Conservation (phyloP, 2,888 invertebrate genomes). For the Electrophaes corylata region DNA sequence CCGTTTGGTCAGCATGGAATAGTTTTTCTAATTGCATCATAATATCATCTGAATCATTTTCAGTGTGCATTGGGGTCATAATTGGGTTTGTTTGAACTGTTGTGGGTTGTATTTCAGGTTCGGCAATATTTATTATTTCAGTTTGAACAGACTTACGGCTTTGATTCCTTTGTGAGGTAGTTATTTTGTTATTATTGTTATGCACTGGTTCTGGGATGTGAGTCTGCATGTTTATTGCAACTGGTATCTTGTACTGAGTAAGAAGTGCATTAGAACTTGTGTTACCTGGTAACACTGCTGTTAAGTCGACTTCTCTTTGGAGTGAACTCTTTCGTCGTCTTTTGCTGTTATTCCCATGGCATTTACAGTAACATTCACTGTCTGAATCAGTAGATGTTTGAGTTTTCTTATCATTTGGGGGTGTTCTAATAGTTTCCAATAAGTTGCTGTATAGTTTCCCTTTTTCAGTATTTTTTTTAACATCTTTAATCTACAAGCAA, state of each 20-base stretch:
- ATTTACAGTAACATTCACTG: constrained; percentile 59
- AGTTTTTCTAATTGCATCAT: constrained; percentile 73
- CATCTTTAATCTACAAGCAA: constrained; percentile 62
- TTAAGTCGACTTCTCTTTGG: constrained; percentile 26
- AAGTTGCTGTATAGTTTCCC: constrained; percentile 66
- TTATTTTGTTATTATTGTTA: constrained; percentile 6
- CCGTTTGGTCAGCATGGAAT: constrained; percentile 69
- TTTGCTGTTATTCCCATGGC: constrained; percentile 58
- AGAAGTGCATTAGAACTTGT: constrained; percentile 22
- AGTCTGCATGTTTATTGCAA: constrained; percentile 45
- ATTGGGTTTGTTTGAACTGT: constrained; percentile 24
- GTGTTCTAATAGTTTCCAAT: constrained; percentile 56
- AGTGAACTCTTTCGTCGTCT: constrained; percentile 47
- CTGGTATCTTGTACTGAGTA: constrained; percentile 43
- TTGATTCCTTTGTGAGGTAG: constrained; percentile 21
- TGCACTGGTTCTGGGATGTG: constrained; percentile 33
- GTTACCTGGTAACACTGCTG: constrained; percentile 24
- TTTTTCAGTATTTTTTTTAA: constrained; percentile 68
- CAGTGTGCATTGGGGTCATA: constrained; percentile 29
- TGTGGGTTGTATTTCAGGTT: constrained; percentile 20
- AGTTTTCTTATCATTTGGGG: constrained; percentile 37
- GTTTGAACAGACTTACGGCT: constrained; percentile 32
- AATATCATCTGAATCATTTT: constrained; percentile 62
- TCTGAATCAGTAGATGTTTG: constrained; percentile 39
- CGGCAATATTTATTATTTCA: constrained; percentile 37